A percentile compares a stretch with the other conserved stretches of the same genome.
phyloP scores from a whole-genome alignment of 2,113 vertebrate species.

The Sander vitreus region DNA sequence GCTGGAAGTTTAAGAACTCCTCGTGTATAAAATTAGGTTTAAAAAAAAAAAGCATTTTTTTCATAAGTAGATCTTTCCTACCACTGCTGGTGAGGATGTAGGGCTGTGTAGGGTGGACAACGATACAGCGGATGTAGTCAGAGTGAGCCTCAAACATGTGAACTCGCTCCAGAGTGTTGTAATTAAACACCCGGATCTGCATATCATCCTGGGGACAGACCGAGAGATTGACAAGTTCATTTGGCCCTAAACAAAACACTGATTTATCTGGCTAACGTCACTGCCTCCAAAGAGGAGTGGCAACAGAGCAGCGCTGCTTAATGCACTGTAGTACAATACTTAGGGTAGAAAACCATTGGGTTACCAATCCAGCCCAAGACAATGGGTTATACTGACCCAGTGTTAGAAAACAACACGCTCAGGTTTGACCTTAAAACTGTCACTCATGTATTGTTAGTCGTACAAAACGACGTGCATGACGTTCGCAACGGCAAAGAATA shows the following conservation, averaged over 20 bases:
- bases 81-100: slow-evolving; percentile 99
- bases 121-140: slow-evolving; percentile 98
- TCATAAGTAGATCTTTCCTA: slow-evolving; percentile 62
- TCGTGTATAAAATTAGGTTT: too few species aligned
- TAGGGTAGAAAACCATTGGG: neutral
- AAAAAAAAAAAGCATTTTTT: too few species aligned
- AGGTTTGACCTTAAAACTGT: too few species aligned
- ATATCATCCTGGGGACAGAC: slow-evolving; percentile 92
- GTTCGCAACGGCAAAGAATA: neutral
- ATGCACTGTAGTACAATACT: too few species aligned
- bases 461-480: too few species aligned
- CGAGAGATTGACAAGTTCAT: neutral
- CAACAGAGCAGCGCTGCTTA: neutral
- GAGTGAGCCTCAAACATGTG: slow-evolving; percentile 99
- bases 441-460: too few species aligned
- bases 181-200: slow-evolving; percentile 99
- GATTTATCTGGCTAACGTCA: neutral
- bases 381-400: neutral
- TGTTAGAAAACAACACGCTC: neutral
- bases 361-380: neutral
- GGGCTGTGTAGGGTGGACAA: slow-evolving; percentile 97
- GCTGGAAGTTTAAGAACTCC: neutral
- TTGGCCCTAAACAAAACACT: neutral
- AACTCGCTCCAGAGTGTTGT: slow-evolving; percentile 97
- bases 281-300: neutral